Evolutionary conservation across 2,113 vertebrate species (phyloP).

Genomic region (Ploceus nigricollis): DNA sequence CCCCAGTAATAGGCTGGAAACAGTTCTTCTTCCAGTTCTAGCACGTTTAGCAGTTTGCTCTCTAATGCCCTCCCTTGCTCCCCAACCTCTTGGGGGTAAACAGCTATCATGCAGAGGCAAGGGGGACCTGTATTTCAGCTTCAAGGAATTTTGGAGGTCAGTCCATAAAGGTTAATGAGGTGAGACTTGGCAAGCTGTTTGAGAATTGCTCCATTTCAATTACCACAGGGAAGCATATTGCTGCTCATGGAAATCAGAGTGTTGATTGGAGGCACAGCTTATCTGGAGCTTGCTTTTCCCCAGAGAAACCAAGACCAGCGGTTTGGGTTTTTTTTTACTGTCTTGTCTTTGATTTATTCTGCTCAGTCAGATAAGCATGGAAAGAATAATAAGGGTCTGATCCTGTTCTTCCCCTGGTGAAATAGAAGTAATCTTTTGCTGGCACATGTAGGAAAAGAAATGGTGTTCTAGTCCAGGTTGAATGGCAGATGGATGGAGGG

Average conservation of each 20-base stretch:
- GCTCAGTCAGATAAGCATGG: background rate
- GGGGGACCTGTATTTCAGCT: background rate
- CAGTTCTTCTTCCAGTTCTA: background rate
- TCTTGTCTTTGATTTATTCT: constrained; percentile 30
- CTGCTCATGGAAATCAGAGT: background rate
- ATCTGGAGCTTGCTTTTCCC: constrained; percentile 2
- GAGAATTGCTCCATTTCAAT: constrained; percentile 12
- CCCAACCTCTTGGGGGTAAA: background rate
- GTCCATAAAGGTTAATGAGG: constrained; percentile 44
- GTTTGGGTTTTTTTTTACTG: background rate
- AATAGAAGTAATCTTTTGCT: background rate
- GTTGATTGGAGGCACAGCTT: constrained; percentile 7
- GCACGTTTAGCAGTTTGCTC: background rate
- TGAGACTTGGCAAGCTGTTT: constrained; percentile 23
- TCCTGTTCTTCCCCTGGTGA: background rate
- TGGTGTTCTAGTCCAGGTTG: background rate
- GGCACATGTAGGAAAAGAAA: background rate
- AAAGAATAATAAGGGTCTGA: background rate
- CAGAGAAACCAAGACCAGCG: background rate
- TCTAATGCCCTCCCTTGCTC: background rate
- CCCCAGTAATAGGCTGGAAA: background rate
- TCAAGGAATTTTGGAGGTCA: constrained; percentile 53
- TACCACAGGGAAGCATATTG: background rate
- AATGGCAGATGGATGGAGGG: background rate
- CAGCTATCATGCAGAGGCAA: background rate